Evolutionary conservation across 2,888 invertebrate species (phyloP).

Genomic region (Cosmopolites sordidus): DNA sequence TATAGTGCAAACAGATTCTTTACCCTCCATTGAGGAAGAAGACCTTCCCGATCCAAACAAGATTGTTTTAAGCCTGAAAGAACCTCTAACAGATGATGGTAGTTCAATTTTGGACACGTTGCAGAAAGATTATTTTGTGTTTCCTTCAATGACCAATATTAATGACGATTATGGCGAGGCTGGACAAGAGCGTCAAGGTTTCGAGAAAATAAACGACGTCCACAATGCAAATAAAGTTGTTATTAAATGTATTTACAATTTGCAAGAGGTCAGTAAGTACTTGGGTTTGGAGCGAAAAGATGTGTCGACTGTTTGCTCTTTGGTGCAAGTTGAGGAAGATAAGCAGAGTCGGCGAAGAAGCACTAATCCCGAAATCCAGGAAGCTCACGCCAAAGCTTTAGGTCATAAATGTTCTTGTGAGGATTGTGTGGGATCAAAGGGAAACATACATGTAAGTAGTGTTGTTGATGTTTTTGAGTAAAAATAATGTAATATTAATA

Average conservation of each 20-base stretch:
- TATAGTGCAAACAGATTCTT: slow-evolving; percentile 20
- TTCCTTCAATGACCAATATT: slow-evolving; percentile 15
- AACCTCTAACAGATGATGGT: not conserved
- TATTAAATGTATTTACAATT: slow-evolving; percentile 30
- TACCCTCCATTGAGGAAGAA: slow-evolving; percentile 3
- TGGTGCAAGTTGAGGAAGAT: not conserved
- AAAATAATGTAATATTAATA: too few relatives aligned
- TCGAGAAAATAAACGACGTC: slow-evolving; percentile 26
- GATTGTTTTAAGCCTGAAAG: slow-evolving; percentile 13
- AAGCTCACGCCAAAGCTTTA: not conserved
- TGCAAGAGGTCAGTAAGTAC: slow-evolving; percentile 30
- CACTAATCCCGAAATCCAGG: not conserved
- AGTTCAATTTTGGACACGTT: slow-evolving; percentile 11
- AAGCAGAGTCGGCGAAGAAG: not conserved
- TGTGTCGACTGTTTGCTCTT: slow-evolving; percentile 9
- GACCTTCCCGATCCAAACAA: slow-evolving; percentile 9
- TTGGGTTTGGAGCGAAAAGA: slow-evolving; percentile 21
- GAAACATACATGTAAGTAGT: not conserved
- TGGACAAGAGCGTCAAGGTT: slow-evolving; percentile 1
- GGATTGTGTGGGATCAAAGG: slow-evolving; percentile 6
- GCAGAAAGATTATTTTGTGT: slow-evolving; percentile 22
- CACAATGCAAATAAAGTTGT: slow-evolving; percentile 30
- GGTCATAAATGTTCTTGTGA: slow-evolving; percentile 4
- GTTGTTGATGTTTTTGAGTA: too few relatives aligned
- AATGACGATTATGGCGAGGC: not conserved